Evolutionary conservation across 2,113 vertebrate species (phyloP).

Genomic region (Oreochromis niloticus): DNA sequence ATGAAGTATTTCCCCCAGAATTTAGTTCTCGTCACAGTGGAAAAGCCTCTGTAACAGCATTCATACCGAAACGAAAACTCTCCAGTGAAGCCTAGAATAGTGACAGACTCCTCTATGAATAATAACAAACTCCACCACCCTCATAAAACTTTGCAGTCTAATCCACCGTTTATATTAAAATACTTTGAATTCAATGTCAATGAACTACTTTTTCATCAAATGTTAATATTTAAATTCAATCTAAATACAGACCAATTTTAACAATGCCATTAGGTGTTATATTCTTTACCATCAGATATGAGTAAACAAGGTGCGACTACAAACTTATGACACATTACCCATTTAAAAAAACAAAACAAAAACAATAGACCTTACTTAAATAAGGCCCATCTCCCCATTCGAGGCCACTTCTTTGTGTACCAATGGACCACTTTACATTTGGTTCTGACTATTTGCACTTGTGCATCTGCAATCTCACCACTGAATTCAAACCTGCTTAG

Average conservation of each 20-base stretch:
- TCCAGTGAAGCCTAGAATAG: not conserved
- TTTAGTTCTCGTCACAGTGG: not conserved
- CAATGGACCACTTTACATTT: not conserved
- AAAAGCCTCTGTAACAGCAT: not conserved
- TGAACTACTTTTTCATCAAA: not conserved
- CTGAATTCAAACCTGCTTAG: not conserved
- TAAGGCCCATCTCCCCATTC: not conserved
- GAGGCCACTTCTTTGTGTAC: not conserved
- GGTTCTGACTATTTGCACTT: not conserved
- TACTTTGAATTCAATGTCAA: not conserved
- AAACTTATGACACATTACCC: not conserved
- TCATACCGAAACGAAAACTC: not conserved
- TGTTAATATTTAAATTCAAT: not conserved
- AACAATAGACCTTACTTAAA: not conserved
- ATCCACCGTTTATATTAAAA: not conserved
- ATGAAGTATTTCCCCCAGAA: slow-evolving; percentile 33
- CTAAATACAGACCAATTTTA: not conserved
- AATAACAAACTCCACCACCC: not conserved
- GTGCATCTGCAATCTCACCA: not conserved
- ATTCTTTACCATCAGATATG: not conserved
- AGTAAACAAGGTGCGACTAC: not conserved
- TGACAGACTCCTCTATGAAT: not conserved
- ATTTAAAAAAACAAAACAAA: not conserved
- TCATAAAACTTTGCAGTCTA: not conserved
- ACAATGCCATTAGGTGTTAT: not conserved